These are phyloP conservation scores for Distichodus sexfasciatus DNA, from an alignment of 2,797 vertebrate species.

Conservation along the genomic window DNA sequence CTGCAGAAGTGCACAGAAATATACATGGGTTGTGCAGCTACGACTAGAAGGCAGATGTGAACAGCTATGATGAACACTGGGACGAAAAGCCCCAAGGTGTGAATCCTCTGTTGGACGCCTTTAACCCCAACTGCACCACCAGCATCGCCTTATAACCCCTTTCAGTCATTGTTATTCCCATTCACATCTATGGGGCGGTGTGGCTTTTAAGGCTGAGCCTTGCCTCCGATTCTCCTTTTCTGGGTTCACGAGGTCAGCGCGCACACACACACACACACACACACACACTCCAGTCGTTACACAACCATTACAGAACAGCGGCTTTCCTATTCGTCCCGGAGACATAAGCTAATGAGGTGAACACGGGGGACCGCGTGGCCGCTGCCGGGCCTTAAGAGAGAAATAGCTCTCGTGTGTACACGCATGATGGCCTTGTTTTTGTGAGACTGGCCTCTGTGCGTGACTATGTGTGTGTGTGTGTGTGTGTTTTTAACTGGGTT, in stretches of 20 bases:
- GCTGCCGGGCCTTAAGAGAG: neutral
- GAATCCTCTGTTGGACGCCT: too few species aligned
- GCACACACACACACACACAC: neutral
- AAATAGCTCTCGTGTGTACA: neutral
- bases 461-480: neutral
- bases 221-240: neutral
- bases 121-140: too few species aligned
- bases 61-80: constrained; percentile 8
- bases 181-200: too few species aligned
- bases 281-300: too few species aligned
- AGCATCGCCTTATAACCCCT: too few species aligned
- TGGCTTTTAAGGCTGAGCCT: too few species aligned
- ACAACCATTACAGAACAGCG: too few species aligned
- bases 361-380: neutral
- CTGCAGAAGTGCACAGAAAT: constrained; percentile 56
- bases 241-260: neutral
- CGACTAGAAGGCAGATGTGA: constrained; percentile 9
- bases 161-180: too few species aligned
- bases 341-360: constrained; percentile 27
- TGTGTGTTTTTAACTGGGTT: neutral
- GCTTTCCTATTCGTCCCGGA: constrained; percentile 1
- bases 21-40: constrained; percentile 8
- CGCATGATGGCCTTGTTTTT: neutral
- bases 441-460: neutral
- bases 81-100: too few species aligned